These are phyloP conservation scores for Dilophus febrilis DNA, from an alignment of 2,888 invertebrate species.

Conservation along the genomic window DNA sequence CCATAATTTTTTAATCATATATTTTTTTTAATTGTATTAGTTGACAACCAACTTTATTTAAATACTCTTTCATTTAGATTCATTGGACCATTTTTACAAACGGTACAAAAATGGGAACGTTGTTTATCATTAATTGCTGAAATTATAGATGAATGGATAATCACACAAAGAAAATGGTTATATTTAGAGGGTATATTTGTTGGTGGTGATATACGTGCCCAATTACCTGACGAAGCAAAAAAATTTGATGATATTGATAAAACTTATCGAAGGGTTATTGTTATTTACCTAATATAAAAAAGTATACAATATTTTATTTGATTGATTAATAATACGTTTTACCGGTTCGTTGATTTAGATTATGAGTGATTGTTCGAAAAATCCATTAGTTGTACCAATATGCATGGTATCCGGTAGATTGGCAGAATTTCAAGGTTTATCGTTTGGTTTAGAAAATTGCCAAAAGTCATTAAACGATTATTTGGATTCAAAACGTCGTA, in stretches of 20 bases:
- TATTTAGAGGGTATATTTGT: constrained; percentile 86
- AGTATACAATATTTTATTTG: neutral
- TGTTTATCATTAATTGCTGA: constrained; percentile 63
- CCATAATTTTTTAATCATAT: neutral
- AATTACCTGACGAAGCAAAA: constrained; percentile 76
- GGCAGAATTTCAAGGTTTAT: constrained; percentile 55
- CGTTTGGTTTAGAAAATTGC: constrained; percentile 64
- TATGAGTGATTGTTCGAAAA: constrained; percentile 69
- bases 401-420: constrained; percentile 59
- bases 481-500: constrained; percentile 67
- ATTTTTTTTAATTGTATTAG: neutral
- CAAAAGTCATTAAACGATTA: constrained; percentile 86
- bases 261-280: constrained; percentile 48
- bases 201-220: constrained; percentile 71
- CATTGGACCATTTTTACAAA: constrained; percentile 68
- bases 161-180: constrained; percentile 75
- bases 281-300: neutral
- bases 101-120: constrained; percentile 77
- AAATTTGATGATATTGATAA: constrained; percentile 83
- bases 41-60: neutral
- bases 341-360: constrained; percentile 33
- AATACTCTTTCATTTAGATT: constrained; percentile 35
- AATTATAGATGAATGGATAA: constrained; percentile 75
- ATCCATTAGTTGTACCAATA: constrained; percentile 60
- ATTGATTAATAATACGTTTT: neutral